Base-by-base conservation (phyloP, 2,113 vertebrate genomes). In the Anhinga anhinga region DNA sequence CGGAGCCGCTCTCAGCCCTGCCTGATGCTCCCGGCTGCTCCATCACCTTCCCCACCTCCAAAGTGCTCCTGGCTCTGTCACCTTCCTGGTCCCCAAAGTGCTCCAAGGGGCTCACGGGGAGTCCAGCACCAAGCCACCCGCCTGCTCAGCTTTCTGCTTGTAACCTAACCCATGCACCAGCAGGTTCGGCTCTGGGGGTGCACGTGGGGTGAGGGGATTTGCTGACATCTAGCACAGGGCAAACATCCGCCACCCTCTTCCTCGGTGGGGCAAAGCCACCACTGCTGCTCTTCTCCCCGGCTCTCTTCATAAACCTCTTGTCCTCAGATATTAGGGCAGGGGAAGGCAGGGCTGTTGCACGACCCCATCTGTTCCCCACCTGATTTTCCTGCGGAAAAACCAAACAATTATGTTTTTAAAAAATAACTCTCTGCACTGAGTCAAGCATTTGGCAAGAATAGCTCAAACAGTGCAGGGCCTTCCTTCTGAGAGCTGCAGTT, bases 121-220 rank as follows among this genome's bases (percentile, higher is more conserved):
- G 11, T 5, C 49, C 50, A 14, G 4, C 5, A 1, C 0, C 9
- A 23, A 29, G 20, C 12, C 19, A 5, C 12, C 56, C 1, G 2
- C 56, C 61, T 3, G 15, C 34, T 32, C 34, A 6, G 22, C 30
- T 56, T n/a, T 34, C 30, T 8, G 11, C 15, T 23, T 8, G 5
- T 23, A 3, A 25, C 7, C 36, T 6, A 40, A 26, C 7, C 47
- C 21, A 0, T 4, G 20, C 23, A 21, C 32, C 32, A 1, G 14
- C 1, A 1, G 44, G 32, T 45, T 44, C 0, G 2, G 45, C 19
- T 61, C 19, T 13, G 22, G 45, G 70, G 61, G 6, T 18, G 30
- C 52, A 1, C 7, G 0, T 1, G 7, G 32, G 18, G 40, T 7
- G 18, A 9, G 38, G 80, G 13, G 7, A 32, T 10, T 50, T 14